Evolutionary conservation across 2,888 invertebrate species (phyloP).

Genomic region (Heliconius hortense): DNA sequence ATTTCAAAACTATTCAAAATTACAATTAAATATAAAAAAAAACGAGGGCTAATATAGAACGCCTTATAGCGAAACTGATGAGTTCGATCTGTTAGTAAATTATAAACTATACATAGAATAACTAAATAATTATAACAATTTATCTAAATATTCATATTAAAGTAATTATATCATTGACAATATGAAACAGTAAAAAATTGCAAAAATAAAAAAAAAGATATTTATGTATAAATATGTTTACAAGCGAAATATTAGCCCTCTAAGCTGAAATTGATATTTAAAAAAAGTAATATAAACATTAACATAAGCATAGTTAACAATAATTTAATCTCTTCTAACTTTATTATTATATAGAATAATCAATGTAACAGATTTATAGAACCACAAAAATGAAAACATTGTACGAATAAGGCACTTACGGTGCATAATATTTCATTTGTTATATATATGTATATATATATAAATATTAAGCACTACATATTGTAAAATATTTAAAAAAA

Average conservation of each 20-base stretch:
- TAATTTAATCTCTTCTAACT: constrained; percentile 81
- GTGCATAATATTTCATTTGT: constrained; percentile 68
- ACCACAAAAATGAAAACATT: constrained; percentile 73
- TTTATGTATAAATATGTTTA: not conserved
- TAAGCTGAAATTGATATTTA: constrained; percentile 46
- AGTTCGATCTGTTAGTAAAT: constrained; percentile 3
- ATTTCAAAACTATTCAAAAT: constrained; percentile 45
- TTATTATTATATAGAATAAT: constrained; percentile 71
- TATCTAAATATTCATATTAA: not conserved
- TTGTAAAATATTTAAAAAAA: constrained; percentile 60
- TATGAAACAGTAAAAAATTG: not conserved
- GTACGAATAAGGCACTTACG: constrained; percentile 80
- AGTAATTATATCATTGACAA: not conserved
- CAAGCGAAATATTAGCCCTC: constrained; percentile 17
- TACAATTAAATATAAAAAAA: constrained; percentile 49
- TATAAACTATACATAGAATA: constrained; percentile 1
- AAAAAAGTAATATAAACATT: constrained; percentile 62
- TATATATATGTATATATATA: constrained; percentile 58
- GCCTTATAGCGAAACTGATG: not conserved
- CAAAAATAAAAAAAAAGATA: not conserved
- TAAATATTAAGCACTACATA: constrained; percentile 76
- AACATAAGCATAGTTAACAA: constrained; percentile 80
- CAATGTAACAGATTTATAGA: constrained; percentile 74
- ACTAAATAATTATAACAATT: not conserved
- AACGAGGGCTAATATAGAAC: constrained; percentile 10